Base-by-base conservation (phyloP, 2,888 invertebrate species). In the Hypolimnas misippus region DNA sequence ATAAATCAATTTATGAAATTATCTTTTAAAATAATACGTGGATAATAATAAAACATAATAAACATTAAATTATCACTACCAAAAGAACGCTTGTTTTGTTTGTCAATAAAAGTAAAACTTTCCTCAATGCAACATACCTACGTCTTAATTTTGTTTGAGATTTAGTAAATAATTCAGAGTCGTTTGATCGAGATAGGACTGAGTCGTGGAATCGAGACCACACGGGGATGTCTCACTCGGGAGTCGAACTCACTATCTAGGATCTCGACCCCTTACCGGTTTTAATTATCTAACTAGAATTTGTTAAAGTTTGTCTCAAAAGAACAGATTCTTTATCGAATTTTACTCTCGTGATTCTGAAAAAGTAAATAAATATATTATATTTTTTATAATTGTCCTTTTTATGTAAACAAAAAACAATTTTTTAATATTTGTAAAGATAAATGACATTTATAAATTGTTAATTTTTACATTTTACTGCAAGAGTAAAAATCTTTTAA, bases 161-260 rank as follows among this genome's bases (percentile, higher is more conserved):
- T 72, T 73, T 70, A 71, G 73, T 72, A 73, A 74, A 73, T 73
- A 70, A 72, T 70, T 69, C 65, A 68, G 67, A 65, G 68, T 60
- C 67, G 69, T 81, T 76, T 74, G 83, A 89, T 89, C 84, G 80
- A 76, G 86, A 86, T 86, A 86, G 68, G 71, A 68, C 51, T 57
- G 70, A 75, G 77, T 80, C 81, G 81, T 78, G 84, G 79, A 80
- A 79, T 73, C 73, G 76, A 76, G 89, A 88, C 89, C 89, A 87
- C 89, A 88, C 86, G 74, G 84, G 78, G 79, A 87, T 76, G 81
- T 77, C 84, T 87, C 82, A 86, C 83, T 86, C 83, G 77, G 81
- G 78, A 79, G 74, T 74, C 79, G 77, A 81, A 79, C 76, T 70
- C 71, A 65, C 76, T 88, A 89, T 89, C 89, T 84, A 42, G 65